phyloP scores from a whole-genome alignment of 2,888 invertebrate genomes.

The Spodoptera picta region DNA sequence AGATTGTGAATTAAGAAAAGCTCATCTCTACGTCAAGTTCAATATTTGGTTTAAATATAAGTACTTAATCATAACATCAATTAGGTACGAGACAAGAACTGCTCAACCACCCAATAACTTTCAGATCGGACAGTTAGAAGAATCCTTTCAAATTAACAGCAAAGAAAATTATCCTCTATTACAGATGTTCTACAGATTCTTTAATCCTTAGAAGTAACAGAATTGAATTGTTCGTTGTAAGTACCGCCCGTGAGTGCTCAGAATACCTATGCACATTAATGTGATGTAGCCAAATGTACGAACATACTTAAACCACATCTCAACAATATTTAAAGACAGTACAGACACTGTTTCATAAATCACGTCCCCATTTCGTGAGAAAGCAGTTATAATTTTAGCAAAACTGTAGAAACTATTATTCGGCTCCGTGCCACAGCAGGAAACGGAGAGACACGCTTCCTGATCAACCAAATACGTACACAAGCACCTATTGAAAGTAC shows the following conservation, averaged over 20 bases:
- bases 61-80: too few species aligned
- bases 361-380: conserved; percentile 6
- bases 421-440: conserved; percentile 55
- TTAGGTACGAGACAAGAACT: too few species aligned
- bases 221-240: conserved; percentile 37
- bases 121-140: too few species aligned
- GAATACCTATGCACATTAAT: conserved; percentile 30
- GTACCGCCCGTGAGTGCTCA: conserved; percentile 33
- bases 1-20: too few species aligned
- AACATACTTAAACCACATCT: conserved; percentile 14
- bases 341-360: conserved; percentile 22
- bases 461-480: conserved; percentile 71
- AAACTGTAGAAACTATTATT: conserved; percentile 33
- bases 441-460: conserved; percentile 70
- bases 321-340: conserved; percentile 21
- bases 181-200: too few species aligned
- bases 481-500: conserved; percentile 67
- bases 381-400: conserved; percentile 26
- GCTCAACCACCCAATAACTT: too few species aligned
- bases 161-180: too few species aligned
- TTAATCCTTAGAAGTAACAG: conserved; percentile 6
- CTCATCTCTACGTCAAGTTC: too few species aligned
- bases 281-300: conserved; percentile 18
- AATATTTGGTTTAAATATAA: too few species aligned
- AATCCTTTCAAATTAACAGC: too few species aligned